Evolutionary conservation across 1,140 invertebrate genomes (phyloP), one percentile per base, ranked within the genome.

Genomic region (Drosophila melanica): DNA sequence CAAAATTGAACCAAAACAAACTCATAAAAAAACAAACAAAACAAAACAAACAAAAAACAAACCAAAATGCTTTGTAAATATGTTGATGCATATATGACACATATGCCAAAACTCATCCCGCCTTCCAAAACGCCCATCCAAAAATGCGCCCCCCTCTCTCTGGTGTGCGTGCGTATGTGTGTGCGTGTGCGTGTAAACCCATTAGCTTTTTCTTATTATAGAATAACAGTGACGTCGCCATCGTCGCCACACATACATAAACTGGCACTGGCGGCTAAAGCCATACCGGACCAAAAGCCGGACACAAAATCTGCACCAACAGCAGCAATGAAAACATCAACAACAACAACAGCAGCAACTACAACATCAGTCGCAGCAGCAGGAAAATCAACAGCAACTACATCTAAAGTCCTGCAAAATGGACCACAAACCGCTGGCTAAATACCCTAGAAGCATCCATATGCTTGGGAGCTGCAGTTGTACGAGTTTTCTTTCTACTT

Each of bases 171-270:
- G 69, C 69, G 69, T 72, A 59, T 73, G 50, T 76, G 62, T 76
- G 66, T 84, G 68, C 77, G 74, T 85, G 78, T 79, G 85, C 77
- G 79, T 85, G 77, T 90, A 89, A 90, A 90, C 69, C 69, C 78
- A 90, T 79, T 82, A 90, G 89, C 78, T 86, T 92, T 90, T 91
- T 92, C 82, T 89, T 91, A 78, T 92, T 92, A 67, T 92, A 92
- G 90, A 81, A 80, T 92, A 69, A 92, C 90, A 68, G 74, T 92
- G 77, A 92, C 90, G 64, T 92, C 90, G 77, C 90, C 90, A 67
- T 92, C 90, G 72, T 91, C 90, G 72, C 80, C 90, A 75, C 80
- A 91, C 75, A 90, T 91, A 65, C 90, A 91, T 69, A 91, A 91
- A 71, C 59, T 91, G 86, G 90, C 86, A 68, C 44, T 75, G 73